These are phyloP conservation scores for Eretmocerus hayati DNA, from an alignment of 2,888 invertebrate species.

Conservation along the genomic window DNA sequence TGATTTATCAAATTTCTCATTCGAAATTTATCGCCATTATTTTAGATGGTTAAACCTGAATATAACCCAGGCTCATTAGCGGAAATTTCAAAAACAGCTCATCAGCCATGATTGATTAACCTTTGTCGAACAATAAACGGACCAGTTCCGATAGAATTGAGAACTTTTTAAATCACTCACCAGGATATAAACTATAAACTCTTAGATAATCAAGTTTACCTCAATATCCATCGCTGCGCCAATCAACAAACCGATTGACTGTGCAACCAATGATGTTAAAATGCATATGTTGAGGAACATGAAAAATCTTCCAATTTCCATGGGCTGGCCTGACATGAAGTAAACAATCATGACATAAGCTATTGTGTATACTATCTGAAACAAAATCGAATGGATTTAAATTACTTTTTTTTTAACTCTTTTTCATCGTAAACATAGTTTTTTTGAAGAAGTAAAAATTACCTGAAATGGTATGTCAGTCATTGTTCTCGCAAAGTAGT, in stretches of 20 bases:
- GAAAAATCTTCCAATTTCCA: conserved; percentile 72
- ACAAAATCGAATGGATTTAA: too few species aligned
- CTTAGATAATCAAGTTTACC: conserved; percentile 42
- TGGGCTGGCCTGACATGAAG: conserved; percentile 93
- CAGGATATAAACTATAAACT: not conserved
- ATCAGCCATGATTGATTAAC: too few species aligned
- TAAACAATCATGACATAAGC: conserved; percentile 68
- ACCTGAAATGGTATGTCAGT: conserved; percentile 96
- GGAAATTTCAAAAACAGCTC: too few species aligned
- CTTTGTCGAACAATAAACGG: too few species aligned
- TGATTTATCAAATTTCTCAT: too few species aligned
- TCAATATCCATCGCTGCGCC: conserved; percentile 88
- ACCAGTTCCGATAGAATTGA: too few species aligned
- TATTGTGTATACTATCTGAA: conserved; percentile 44
- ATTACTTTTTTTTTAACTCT: not conserved
- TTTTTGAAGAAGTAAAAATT: too few species aligned
- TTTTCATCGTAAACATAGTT: too few species aligned
- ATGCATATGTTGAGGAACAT: conserved; percentile 73
- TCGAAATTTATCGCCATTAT: too few species aligned
- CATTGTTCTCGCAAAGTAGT: conserved; percentile 93
- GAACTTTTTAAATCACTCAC: too few species aligned
- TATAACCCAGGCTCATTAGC: too few species aligned
- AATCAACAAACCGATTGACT: conserved; percentile 84
- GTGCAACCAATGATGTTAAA: conserved; percentile 83
- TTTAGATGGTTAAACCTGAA: too few species aligned